Evolutionary conservation across 1,140 invertebrate genomes (phyloP).

Genomic region (Pseudomyrmex sp.): DNA sequence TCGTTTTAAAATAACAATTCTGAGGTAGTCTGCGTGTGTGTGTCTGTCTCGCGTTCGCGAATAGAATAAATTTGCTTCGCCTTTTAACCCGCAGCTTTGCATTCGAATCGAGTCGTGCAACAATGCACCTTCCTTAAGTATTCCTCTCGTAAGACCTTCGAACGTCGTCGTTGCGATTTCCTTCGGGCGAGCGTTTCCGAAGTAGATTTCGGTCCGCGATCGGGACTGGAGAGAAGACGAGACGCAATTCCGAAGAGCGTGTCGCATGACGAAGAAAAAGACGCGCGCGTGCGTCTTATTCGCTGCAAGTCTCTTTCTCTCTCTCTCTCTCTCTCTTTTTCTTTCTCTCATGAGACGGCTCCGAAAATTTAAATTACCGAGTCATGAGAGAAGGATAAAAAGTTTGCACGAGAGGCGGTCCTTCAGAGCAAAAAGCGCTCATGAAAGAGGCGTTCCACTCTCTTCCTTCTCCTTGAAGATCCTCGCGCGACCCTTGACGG

Average conservation of each 20-base stretch:
- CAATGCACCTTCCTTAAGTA: slow-evolving; percentile 76
- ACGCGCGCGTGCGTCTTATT: slow-evolving; percentile 16
- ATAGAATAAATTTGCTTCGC: slow-evolving; percentile 41
- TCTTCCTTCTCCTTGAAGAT: slow-evolving; percentile 58
- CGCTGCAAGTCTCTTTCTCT: slow-evolving; percentile 1
- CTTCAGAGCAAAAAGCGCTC: slow-evolving; percentile 27
- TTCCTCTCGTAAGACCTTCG: slow-evolving; percentile 69
- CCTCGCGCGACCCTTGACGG: slow-evolving; percentile 57
- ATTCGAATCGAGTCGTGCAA: slow-evolving; percentile 73
- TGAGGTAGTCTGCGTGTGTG: neutral
- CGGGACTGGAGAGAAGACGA: slow-evolving; percentile 8
- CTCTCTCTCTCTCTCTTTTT: slow-evolving; percentile 4
- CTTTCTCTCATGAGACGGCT: slow-evolving; percentile 6
- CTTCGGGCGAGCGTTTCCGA: slow-evolving; percentile 66
- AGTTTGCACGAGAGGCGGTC: slow-evolving; percentile 54
- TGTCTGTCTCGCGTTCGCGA: neutral
- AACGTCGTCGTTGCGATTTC: slow-evolving; percentile 69
- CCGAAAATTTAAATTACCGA: slow-evolving; percentile 59
- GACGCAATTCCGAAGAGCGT: slow-evolving; percentile 50
- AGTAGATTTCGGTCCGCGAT: slow-evolving; percentile 57
- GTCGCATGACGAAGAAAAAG: slow-evolving; percentile 24
- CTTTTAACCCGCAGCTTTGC: slow-evolving; percentile 62
- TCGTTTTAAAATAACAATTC: neutral
- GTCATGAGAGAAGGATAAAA: slow-evolving; percentile 53
- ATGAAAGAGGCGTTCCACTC: slow-evolving; percentile 48